Percentiles rank a stretch among this genome's conserved stretches.
Evolutionary conservation across 1,140 invertebrate genomes (phyloP).

Genomic region (Drosophila sproati): DNA sequence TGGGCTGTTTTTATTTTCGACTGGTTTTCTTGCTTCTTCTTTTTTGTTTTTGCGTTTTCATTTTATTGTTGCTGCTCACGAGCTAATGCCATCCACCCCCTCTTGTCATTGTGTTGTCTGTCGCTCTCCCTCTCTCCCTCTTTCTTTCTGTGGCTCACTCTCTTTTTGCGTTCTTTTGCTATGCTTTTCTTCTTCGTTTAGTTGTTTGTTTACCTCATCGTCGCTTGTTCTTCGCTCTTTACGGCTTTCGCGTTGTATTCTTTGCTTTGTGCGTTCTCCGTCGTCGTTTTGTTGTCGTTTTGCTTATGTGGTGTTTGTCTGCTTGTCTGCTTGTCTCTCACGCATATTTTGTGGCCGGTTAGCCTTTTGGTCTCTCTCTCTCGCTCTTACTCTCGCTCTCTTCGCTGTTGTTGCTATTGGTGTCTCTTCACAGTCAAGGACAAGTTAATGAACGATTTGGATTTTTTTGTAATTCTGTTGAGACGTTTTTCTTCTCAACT

Average conservation of each 20-base stretch:
- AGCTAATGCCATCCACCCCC: constrained; percentile 45
- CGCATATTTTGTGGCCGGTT: constrained; percentile 75
- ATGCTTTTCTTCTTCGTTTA: constrained; percentile 48
- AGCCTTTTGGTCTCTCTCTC: constrained; percentile 33
- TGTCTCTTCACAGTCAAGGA: constrained; percentile 76
- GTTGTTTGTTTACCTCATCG: constrained; percentile 48
- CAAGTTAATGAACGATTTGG: constrained; percentile 77
- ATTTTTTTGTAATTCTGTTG: constrained; percentile 47
- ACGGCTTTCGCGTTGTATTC: constrained; percentile 7
- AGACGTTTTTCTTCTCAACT: constrained; percentile 39
- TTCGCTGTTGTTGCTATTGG: constrained; percentile 30
- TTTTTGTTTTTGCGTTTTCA: constrained; percentile 14
- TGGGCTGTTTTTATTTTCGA: constrained; percentile 12
- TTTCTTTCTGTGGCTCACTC: constrained; percentile 12
- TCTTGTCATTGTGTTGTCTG: constrained; percentile 5
- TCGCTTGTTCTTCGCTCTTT: constrained; percentile 30
- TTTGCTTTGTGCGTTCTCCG: constrained; percentile 53
- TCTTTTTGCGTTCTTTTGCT: constrained; percentile 43
- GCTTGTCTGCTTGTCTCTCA: constrained; percentile 43
- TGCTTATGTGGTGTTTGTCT: not conserved
- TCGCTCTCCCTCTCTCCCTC: not conserved
- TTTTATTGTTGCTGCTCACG: constrained; percentile 18
- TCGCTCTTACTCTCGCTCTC: constrained; percentile 19
- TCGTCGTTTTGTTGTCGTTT: constrained; percentile 37
- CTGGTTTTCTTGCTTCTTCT: constrained; percentile 26